Base-by-base conservation (phyloP, 1,140 invertebrate genomes). In the Pogonus chalceus region DNA sequence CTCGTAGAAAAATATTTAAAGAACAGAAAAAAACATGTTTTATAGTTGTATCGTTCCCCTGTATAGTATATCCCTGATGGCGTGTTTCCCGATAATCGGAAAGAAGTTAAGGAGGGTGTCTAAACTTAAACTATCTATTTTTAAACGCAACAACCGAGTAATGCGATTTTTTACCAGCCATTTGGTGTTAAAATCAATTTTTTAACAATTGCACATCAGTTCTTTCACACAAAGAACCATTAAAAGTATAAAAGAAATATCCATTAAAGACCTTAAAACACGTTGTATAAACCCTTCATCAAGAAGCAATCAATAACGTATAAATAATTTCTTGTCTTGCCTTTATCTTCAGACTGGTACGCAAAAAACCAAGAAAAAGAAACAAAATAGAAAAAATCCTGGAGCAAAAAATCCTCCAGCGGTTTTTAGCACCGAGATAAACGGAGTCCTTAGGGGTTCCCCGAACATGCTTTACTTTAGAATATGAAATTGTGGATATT, bases 341-440 rank as follows among this genome's bases (percentile, higher is more conserved):
- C 14, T 43, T 16, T 43, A 12, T 43, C 9, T 9, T 43, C 9
- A 18, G 18, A 43, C 9, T 16, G 37, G 7, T 7, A 43, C 37
- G 37, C 18, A 43, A 43, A 43, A 43, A 43, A 31, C 26, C 4
- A 31, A 4, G 26, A 31, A 31, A 31, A 31, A 31, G 26, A 31
- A 31, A 31, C 14, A 14, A 14, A 31, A 43, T 7, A 10, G 18
- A 43, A 43, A 43, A 43, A 43, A 18, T 9, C 9, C 4, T 7
- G 18, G 18, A 10, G 37, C 18, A 43, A 12, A 43, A 43, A 43
- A 43, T 4, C 37, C 18, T 3, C 7, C 18, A 4, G 26, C 18
- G 37, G n/a, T 43, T 43, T 43, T 43, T 43, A 43, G 37, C 37
- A 43, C 37, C 37, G 37, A 43, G 37, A 43, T 43, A 43, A 43